Evolutionary conservation across 2,113 vertebrate species (phyloP), one percentile per base, ranked within the genome.

Genomic region (Rhynchomys soricoides): DNA sequence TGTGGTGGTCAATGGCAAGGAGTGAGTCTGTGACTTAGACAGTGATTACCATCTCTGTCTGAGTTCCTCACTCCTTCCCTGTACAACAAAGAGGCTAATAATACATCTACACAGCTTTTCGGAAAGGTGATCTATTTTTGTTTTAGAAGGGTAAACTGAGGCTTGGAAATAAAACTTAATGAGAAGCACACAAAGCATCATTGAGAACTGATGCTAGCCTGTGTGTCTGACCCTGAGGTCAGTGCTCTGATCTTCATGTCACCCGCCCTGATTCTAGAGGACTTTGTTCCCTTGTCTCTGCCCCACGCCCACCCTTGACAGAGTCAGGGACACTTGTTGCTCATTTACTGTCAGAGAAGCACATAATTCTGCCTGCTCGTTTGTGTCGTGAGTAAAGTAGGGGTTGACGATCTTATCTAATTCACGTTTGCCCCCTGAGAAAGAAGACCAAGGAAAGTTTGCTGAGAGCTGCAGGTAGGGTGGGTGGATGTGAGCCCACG

Each of bases 1-100:
- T 21, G 16, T 17, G 17, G 24, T 19, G 6, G 40, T 22, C 13
- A 34, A 5, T 0, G 26, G 40, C 52, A 13, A 9, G 0, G 7
- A 55, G 7, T 48, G 21, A 83, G 45, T 37, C 37, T 59, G 79
- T 52, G 45, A 78, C 40, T 11, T 34, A 11, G 86, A 4, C 11
- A 40, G 26, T 57, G 9, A 22, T 7, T 26, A 64, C 40, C 50
- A 48, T 71, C 86, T 73, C 37, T 86, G 62, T 19, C 68, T 85
- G 10, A 31, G 12, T 1, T 57, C 4, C 40, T 78, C 37, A n/a
- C 0, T 48, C 11, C 48, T 78, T n/a, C 70, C 57, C 31, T 88
- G 9, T 83, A 40, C 55, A 94, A 71, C 21, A 16, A 85, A 34
- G 40, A 4, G 52, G n/a, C 62, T 7, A 7, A 59, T 21, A 3